phyloP scores from a whole-genome alignment of 2,113 vertebrate species.

The Callopanchax toddi region DNA sequence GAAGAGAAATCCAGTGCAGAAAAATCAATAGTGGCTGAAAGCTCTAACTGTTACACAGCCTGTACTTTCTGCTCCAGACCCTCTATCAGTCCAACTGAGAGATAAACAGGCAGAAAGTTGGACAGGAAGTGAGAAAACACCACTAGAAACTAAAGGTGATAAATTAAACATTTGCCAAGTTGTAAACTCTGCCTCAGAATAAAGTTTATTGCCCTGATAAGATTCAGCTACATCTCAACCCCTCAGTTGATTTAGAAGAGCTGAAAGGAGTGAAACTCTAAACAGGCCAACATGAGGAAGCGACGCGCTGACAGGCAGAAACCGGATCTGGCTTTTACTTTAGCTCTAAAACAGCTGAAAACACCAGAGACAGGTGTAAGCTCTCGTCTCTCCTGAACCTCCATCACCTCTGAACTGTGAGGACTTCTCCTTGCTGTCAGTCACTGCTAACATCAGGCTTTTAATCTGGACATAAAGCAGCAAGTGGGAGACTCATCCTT shows the following conservation, averaged over 20 bases:
- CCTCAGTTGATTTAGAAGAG: slow-evolving; percentile 58
- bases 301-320: slow-evolving; percentile 42
- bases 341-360: slow-evolving; percentile 33
- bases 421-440: slow-evolving; percentile 27
- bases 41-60: background rate
- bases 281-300: slow-evolving; percentile 44
- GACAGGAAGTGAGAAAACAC: background rate
- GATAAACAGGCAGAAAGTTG: no score
- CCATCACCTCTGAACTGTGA: slow-evolving; percentile 48
- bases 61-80: background rate
- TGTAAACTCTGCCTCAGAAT: slow-evolving; percentile 8
- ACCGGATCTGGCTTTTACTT: slow-evolving; percentile 65
- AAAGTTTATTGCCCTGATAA: slow-evolving; percentile 36
- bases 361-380: slow-evolving; percentile 43
- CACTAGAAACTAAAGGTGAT: background rate
- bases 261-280: slow-evolving; percentile 77
- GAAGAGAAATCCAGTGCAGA: background rate
- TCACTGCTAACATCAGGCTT: no score
- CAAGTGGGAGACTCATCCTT: no score
- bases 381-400: slow-evolving; percentile 37
- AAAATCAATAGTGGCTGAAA: slow-evolving; percentile 18
- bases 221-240: slow-evolving; percentile 33
- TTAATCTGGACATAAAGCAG: background rate
- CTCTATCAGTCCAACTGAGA: background rate
- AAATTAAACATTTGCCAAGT: slow-evolving; percentile 2